Evolutionary conservation across 2,888 invertebrate genomes (phyloP).

Genomic region (Odontomyia ornata): DNA sequence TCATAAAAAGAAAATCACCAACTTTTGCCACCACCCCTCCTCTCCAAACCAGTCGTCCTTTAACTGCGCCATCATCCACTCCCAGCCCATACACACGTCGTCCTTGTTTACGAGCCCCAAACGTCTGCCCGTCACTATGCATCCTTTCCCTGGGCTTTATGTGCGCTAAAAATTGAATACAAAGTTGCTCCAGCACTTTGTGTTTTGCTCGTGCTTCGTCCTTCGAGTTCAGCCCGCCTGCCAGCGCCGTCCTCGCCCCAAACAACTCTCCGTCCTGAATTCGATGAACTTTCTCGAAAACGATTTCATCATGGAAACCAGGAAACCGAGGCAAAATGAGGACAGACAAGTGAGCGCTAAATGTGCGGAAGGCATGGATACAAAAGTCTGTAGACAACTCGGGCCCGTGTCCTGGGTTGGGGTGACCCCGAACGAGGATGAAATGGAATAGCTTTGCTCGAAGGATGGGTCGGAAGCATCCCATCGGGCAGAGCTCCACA

Average conservation of each 20-base stretch:
- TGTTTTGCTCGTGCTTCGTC: neutral
- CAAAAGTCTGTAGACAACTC: conserved; percentile 12
- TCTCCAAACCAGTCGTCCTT: neutral
- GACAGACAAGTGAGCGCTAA: conserved; percentile 29
- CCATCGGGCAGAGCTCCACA: neutral
- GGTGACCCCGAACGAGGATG: neutral
- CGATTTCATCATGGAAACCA: conserved; percentile 30
- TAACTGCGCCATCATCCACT: neutral
- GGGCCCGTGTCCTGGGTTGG: neutral
- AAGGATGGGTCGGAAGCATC: neutral
- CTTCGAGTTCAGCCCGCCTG: neutral
- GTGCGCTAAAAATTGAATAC: conserved; percentile 28
- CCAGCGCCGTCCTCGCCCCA: neutral
- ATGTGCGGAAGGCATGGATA: conserved; percentile 9
- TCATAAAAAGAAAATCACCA: conserved; percentile 26
- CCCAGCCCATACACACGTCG: neutral
- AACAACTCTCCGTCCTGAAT: conserved; percentile 14
- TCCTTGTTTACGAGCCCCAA: neutral
- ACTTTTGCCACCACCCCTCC: neutral
- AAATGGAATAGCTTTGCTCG: neutral
- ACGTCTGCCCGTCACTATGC: neutral
- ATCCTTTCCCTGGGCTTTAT: conserved; percentile 29
- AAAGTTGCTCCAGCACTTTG: conserved; percentile 20
- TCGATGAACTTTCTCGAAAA: conserved; percentile 31
- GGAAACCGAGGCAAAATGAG: conserved; percentile 34